phyloP scores from a whole-genome alignment of 37 sponge, comb jelly and placozoan genomes.

The Geodia barretti region DNA sequence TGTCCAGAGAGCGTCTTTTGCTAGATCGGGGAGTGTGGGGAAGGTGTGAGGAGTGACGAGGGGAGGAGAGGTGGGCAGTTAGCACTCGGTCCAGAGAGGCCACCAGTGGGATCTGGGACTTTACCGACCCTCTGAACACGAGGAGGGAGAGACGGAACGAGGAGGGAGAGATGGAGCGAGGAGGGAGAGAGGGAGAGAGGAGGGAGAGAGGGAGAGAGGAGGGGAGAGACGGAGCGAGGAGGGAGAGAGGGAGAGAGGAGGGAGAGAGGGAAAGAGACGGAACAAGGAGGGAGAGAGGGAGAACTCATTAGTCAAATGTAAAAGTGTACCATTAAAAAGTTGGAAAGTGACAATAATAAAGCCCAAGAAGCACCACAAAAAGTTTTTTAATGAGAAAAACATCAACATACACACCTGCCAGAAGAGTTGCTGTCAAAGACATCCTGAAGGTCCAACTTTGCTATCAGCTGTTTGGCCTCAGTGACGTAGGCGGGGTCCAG shows the following conservation, averaged over 20 bases:
- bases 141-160: background rate
- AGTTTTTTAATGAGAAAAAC: too few relatives aligned
- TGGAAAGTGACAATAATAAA: too few relatives aligned
- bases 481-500: conserved; percentile 33
- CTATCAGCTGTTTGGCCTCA: conserved; percentile 29
- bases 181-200: background rate
- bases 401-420: too few relatives aligned
- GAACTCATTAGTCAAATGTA: background rate
- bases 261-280: conserved; percentile 21
- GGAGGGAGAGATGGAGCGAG: background rate
- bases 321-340: too few relatives aligned
- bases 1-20: conserved; percentile 23
- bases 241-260: background rate
- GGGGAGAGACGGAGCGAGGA: too few relatives aligned
- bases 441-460: conserved; percentile 35
- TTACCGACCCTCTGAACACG: background rate
- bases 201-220: background rate
- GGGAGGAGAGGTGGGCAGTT: background rate
- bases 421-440: conserved; percentile 19
- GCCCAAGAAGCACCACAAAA: too few relatives aligned
- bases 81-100: background rate
- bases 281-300: background rate
- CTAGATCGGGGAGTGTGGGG: too few relatives aligned
- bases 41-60: too few relatives aligned
- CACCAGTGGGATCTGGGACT: background rate